These are phyloP conservation scores for Trichacis sp. DNA, from an alignment of 2,888 invertebrate species.

Conservation along the genomic window DNA sequence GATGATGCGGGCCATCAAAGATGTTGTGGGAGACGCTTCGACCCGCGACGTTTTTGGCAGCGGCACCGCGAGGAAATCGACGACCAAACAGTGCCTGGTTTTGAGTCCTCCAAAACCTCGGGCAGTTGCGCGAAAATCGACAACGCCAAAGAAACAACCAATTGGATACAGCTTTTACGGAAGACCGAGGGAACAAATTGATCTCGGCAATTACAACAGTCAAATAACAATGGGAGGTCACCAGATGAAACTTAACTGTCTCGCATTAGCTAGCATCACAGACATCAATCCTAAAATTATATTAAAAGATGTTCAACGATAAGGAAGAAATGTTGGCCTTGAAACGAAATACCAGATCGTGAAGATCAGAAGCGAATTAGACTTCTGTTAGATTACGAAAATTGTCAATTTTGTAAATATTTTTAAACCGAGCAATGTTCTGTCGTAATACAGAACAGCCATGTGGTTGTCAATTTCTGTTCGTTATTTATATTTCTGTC, in stretches of 20 bases:
- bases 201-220: constrained; percentile 70
- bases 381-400: no score
- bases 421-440: no score
- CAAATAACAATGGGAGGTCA: constrained; percentile 72
- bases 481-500: no score
- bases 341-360: no score
- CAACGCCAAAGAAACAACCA: constrained; percentile 63
- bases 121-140: constrained; percentile 71
- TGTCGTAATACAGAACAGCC: no score
- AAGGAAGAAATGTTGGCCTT: no score
- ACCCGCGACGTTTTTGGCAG: background rate
- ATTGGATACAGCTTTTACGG: constrained; percentile 71
- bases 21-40: constrained; percentile 5
- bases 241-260: constrained; percentile 70
- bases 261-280: constrained; percentile 71
- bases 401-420: no score
- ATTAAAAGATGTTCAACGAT: constrained; percentile 66
- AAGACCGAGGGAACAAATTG: constrained; percentile 63
- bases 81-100: constrained; percentile 54
- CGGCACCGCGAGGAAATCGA: constrained; percentile 69
- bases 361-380: no score
- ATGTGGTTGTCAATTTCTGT: no score
- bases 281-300: constrained; percentile 70
- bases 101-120: constrained; percentile 45
- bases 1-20: constrained; percentile 40